A percentile compares a stretch with the other conserved stretches of the same genome.
These are phyloP conservation scores for Melanotaenia parkinsoni DNA, from an alignment of 2,797 vertebrate genomes.

Conservation along the genomic window DNA sequence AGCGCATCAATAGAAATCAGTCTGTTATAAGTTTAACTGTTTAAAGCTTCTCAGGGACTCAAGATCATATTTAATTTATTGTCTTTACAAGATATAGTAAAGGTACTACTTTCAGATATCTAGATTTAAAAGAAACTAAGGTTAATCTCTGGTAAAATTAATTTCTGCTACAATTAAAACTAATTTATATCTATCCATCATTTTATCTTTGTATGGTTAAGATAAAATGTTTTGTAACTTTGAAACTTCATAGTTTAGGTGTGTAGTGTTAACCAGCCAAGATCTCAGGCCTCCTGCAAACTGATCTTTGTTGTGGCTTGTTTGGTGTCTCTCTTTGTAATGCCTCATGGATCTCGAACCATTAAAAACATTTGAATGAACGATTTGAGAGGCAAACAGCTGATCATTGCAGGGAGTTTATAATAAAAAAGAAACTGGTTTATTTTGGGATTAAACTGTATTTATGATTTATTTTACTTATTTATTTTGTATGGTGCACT, in stretches of 20 bases:
- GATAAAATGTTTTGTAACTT: background rate
- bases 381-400: too few relatives aligned
- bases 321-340: background rate
- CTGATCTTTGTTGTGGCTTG: background rate
- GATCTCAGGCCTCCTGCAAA: background rate
- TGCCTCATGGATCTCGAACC: too few relatives aligned
- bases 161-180: too few relatives aligned
- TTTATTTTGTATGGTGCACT: background rate
- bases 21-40: background rate
- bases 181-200: background rate
- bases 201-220: background rate
- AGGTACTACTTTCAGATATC: background rate
- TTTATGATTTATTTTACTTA: background rate
- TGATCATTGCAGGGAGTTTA: too few relatives aligned
- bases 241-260: background rate
- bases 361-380: too few relatives aligned
- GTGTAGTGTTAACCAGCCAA: background rate
- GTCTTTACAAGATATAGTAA: background rate
- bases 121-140: background rate
- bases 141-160: background rate
- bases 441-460: too few relatives aligned
- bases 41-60: background rate
- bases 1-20: conserved; percentile 15
- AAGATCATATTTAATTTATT: background rate
- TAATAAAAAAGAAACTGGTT: too few relatives aligned